Conservation (phyloP, 2,113 vertebrate species). For the Hiodon alosoides region DNA sequence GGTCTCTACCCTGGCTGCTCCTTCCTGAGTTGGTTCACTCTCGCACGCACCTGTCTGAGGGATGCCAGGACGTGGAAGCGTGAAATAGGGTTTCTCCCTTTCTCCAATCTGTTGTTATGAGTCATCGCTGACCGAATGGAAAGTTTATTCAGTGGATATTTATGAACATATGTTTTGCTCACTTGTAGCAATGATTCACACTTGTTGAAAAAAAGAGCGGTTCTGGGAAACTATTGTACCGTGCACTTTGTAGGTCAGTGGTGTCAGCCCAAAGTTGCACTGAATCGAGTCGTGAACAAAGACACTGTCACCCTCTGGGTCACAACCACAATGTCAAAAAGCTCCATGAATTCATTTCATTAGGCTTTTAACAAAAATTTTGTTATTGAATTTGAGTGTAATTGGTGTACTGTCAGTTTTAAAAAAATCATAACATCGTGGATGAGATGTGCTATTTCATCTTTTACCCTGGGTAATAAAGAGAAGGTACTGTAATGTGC, state of each 20-base stretch:
- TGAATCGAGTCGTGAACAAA: not conserved
- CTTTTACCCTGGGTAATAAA: too few species aligned
- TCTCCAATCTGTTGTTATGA: conserved; percentile 35
- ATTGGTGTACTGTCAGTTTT: too few species aligned
- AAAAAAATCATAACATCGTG: too few species aligned
- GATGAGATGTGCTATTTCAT: too few species aligned
- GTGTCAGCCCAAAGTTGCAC: not conserved
- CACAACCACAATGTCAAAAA: too few species aligned
- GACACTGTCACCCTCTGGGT: not conserved
- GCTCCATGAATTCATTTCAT: too few species aligned
- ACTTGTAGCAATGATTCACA: conserved; percentile 36
- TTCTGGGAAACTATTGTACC: conserved; percentile 36
- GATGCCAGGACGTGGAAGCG: conserved; percentile 43
- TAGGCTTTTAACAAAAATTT: too few species aligned
- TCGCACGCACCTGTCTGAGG: conserved; percentile 32
- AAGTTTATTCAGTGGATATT: conserved; percentile 38
- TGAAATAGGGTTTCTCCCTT: conserved; percentile 42
- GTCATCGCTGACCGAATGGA: conserved; percentile 44
- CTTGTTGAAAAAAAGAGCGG: conserved; percentile 16
- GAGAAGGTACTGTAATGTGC: too few species aligned
- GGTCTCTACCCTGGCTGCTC: too few species aligned
- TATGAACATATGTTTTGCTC: conserved; percentile 23
- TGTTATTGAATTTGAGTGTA: too few species aligned
- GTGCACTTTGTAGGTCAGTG: not conserved
- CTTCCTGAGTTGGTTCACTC: too few species aligned